Base-by-base conservation (phyloP, 2,888 invertebrate species). In the Ctena decussata region DNA sequence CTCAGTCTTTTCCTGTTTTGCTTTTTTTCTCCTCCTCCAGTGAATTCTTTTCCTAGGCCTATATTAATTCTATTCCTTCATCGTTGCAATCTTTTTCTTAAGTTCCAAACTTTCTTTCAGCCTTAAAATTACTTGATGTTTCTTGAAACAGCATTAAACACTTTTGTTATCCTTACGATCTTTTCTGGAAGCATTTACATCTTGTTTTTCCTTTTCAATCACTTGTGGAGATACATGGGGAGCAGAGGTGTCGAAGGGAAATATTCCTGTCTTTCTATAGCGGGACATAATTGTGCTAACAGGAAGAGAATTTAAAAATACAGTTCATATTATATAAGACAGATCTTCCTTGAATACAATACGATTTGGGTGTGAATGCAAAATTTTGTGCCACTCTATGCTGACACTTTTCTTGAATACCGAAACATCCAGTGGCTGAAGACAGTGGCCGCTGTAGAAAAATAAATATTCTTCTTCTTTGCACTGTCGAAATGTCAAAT, bases 151-250 rank as follows among this genome's bases (percentile, higher is more conserved):
- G 35, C 11, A 84, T 80, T 76, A 44, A 18, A 84, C 69, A 57
- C 1, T 73, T 53, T 74, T 85, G 49, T 84, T 84, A 46, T 80
- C 69, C 27, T 84, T 80, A 18, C 84, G 49, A n/a, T 80, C 39
- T 72, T 77, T 11, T 69, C 39, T 77, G 24, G 46, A 73, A 30
- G 27, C 2, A 24, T 75, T 53, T 37, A 24, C 11, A 8, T 18
- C 11, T 5, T 30, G 32, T 3, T n/a, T 32, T 11, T 21, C 30
- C 21, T 81, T 78, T 11, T 0, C 77, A n/a, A n/a, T n/a, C n/a
- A n/a, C n/a, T 41, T 6, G 41, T 11, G 8, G 41, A 15, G 37
- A 24, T 24, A 75, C 77, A 32, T 18, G n/a, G 24, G 76, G 76
- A n/a, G 75, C 44, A 57, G 80, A 65, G 21, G 77, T 77, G 69